A percentile compares a stretch with the other conserved stretches of the same genome.
Evolutionary conservation across 2,888 invertebrate species (phyloP).

Genomic region (Eilema griseolum): DNA sequence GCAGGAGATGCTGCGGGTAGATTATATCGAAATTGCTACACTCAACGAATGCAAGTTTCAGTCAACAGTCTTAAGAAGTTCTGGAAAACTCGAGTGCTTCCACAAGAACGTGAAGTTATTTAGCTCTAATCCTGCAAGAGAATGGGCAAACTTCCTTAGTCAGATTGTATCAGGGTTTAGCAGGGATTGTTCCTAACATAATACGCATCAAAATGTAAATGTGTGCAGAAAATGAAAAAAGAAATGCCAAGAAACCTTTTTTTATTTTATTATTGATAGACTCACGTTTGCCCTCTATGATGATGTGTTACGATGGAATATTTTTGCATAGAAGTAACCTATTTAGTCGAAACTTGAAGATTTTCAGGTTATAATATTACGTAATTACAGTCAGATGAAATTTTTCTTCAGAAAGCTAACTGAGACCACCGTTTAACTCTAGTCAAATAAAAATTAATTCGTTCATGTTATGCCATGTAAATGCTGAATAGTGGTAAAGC

Average conservation of each 20-base stretch:
- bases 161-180: slow-evolving; percentile 4
- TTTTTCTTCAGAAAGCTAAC: no score
- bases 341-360: no score
- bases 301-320: no score
- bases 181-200: neutral
- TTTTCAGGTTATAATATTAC: no score
- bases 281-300: no score
- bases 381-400: neutral
- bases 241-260: neutral
- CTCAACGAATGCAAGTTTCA: neutral
- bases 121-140: slow-evolving; percentile 2
- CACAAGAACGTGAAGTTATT: neutral
- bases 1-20: neutral
- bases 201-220: slow-evolving; percentile 1
- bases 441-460: no score
- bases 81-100: neutral
- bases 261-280: neutral
- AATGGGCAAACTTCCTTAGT: neutral
- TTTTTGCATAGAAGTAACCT: no score
- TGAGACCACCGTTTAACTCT: no score
- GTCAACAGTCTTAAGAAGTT: neutral
- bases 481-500: no score
- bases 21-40: neutral
- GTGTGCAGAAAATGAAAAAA: neutral
- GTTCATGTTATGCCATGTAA: no score